Conservation (phyloP, 2,888 invertebrate genomes). For the Epirrhoe alternata region DNA sequence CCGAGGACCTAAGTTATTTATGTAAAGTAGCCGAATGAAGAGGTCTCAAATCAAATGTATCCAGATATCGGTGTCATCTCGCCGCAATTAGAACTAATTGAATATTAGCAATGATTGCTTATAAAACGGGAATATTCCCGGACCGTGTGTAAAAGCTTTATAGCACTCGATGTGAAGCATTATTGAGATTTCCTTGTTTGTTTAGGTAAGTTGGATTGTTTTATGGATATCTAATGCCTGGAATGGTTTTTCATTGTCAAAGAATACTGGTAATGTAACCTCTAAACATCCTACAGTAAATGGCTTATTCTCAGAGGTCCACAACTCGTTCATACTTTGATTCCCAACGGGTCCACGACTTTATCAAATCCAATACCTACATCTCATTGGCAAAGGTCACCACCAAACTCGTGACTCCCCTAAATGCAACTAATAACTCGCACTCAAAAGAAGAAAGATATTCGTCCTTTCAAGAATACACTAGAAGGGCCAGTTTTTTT, state of each 20-base stretch:
- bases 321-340: no score
- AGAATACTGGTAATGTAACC: not conserved
- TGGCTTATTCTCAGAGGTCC: no score
- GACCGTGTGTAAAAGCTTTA: constrained; percentile 30
- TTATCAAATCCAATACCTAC: no score
- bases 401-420: no score
- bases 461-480: no score
- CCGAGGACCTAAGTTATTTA: no score
- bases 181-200: constrained; percentile 19
- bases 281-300: no score
- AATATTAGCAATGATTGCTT: constrained; percentile 76
- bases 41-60: constrained; percentile 15
- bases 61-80: constrained; percentile 69
- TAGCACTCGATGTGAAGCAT: constrained; percentile 16
- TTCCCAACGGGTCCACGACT: no score
- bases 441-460: no score
- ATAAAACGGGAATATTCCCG: constrained; percentile 66
- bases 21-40: constrained; percentile 1
- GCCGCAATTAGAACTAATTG: constrained; percentile 75
- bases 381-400: no score
- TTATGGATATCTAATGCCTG: not conserved
- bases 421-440: no score
- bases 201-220: not conserved
- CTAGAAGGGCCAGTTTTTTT: no score
- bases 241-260: not conserved